Percentiles rank a stretch among this genome's conserved stretches.
phyloP scores from a whole-genome alignment of 2,113 vertebrate genomes.

The Emydocephalus ijimae region DNA sequence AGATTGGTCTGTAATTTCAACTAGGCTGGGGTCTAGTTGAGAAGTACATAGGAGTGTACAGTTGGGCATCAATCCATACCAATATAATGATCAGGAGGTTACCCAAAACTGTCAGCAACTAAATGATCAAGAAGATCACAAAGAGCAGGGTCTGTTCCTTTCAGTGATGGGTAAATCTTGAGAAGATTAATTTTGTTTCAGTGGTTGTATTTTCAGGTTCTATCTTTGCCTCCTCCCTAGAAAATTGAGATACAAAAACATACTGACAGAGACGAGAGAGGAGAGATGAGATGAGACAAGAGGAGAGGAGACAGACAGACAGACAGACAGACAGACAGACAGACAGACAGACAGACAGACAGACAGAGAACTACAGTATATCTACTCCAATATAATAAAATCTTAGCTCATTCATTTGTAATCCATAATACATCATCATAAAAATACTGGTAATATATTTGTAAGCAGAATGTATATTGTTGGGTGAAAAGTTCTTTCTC shows the following conservation, averaged over 20 bases:
- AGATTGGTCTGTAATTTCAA: no score
- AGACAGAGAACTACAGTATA: no score
- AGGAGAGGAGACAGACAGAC: no score
- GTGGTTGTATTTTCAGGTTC: background rate
- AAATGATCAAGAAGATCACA: background rate
- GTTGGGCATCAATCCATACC: background rate
- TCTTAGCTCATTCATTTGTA: no score
- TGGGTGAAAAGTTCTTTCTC: no score
- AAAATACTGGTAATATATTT: no score
- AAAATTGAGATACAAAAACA: background rate
- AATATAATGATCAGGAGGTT: background rate
- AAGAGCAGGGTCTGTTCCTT: background rate
- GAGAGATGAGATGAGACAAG: background rate
- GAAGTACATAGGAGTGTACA: background rate
- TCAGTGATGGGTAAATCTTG: background rate
- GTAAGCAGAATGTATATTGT: no score
- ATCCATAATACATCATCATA: no score
- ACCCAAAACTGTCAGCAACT: background rate
- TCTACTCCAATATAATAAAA: no score
- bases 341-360: no score
- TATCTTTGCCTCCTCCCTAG: background rate
- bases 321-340: no score
- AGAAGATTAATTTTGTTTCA: background rate
- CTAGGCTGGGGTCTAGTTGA: no score
- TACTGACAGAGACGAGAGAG: background rate